Base-by-base conservation (phyloP, 2,888 invertebrate genomes). In the Anoplius nigerrimus region DNA sequence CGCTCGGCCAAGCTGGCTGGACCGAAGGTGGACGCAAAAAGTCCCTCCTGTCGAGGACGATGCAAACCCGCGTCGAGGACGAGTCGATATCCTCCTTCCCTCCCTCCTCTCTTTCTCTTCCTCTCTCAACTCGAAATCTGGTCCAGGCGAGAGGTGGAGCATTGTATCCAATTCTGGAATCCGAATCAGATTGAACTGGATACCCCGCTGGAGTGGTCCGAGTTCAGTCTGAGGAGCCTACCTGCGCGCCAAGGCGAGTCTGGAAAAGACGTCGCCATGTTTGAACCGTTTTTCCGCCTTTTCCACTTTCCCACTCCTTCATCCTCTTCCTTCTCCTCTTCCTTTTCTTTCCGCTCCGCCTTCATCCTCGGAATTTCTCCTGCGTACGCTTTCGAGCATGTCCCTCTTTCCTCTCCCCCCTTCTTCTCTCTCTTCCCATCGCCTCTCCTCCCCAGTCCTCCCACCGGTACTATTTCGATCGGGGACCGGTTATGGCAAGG, bases 401-500 rank as follows among this genome's bases (percentile, higher is more conserved):
- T n/a, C 2, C 13, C 43, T 20, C 45, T 46, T 18, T 62, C 11
- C 52, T 20, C 46, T 18, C 42, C 60, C n/a, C 13, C 21, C 43
- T n/a, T n/a, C n/a, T n/a, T 54, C 48, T 52, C 48, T 20, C 13
- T 52, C 55, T 43, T 60, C 21, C 60, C 55, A 69, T 76, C 34
- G 13, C 16, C 43, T 24, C 52, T 20, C 51, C 21, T 51, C 60
- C n/a, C n/a, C n/a, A n/a, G n/a, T n/a, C n/a, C n/a, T 56, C 51
- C 56, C 52, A 18, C 15, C 56, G 60, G 52, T 61, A 34, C 61
- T 55, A 69, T 76, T 76, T 69, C 78, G 76, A 76, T 75, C 71
- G 69, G 52, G 57, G 73, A 66, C 66, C 72, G 77, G 75, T 78
- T 79, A 80, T 71, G 72, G 69, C 70, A 56, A 62, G 74, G 76